Base-by-base conservation (phyloP, 1,140 invertebrate species). In the Drosophila nebulosa region DNA sequence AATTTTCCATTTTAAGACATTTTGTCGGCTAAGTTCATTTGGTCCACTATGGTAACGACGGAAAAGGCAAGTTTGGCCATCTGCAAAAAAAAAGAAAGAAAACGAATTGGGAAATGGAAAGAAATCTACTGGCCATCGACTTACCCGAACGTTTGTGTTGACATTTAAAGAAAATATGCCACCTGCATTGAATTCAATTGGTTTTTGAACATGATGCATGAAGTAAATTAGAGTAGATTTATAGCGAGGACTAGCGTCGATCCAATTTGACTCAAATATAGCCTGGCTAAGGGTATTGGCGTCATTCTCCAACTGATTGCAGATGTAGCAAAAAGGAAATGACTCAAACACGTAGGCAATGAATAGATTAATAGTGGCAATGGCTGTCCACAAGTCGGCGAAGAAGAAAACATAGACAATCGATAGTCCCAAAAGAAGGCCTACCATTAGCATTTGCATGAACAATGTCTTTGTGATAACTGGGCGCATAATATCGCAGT, bases 31-130 rank as follows among this genome's bases (percentile, higher is more conserved):
- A 75, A 30, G 24, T 75, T 56, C 53, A 75, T 59, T 16, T 50
- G 36, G 14, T 64, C 61, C 3, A 69, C 73, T 35, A 75, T 24
- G 0, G 73, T 75, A 9, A 75, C 65, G 1, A 75, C 73, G 0
- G 73, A 64, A n/a, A 75, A 75, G 22, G 73, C 73, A 14, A 75
- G 69, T 27, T 75, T 75, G 2, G 59, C 71, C 73, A 75, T 69
- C 71, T 75, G 1, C 4, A 74, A 39, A 10, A 0, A 4, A 27
- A 0, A 1, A 1, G 1, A 2, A 10, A 14, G 4, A 22, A 7
- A 10, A 0, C 26, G 6, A 22, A 3, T n/a, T 22, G 4, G n/a
- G 1, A 24, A 10, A 14, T 27, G 21, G 10, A 18, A 16, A 46
- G 14, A 16, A 46, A 21, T 22, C 5, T 16, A 26, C 9, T 9